These are phyloP conservation scores for Xenotilapia leptura DNA, from an alignment of 2,113 vertebrate genomes.

Conservation along the genomic window DNA sequence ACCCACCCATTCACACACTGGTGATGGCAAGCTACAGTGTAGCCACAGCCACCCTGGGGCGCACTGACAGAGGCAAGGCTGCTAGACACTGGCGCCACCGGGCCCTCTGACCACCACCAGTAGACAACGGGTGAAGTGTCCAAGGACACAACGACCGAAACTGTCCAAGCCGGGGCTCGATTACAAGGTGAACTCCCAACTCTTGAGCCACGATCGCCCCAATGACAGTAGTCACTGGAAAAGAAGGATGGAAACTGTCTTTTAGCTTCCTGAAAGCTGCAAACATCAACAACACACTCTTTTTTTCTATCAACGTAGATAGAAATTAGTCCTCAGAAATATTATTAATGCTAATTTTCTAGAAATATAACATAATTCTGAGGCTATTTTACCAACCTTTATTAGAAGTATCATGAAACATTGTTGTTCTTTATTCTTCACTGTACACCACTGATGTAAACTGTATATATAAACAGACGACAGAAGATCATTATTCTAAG, in stretches of 20 bases:
- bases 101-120: no score
- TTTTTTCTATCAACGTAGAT: not conserved
- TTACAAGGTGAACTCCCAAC: no score
- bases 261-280: not conserved
- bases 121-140: no score
- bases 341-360: not conserved
- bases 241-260: not conserved
- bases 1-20: no score
- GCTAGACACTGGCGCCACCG: no score
- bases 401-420: not conserved
- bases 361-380: not conserved
- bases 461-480: not conserved
- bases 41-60: no score
- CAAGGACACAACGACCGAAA: no score
- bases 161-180: no score
- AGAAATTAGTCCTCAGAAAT: not conserved
- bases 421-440: not conserved
- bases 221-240: not conserved
- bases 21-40: no score
- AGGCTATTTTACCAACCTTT: not conserved
- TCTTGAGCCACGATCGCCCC: not conserved
- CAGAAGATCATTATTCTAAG: not conserved
- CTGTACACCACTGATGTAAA: not conserved
- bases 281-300: not conserved
- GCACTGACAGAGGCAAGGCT: no score